Evolutionary conservation across 2,113 vertebrate species (phyloP), one percentile per base, ranked within the genome.

Genomic region (Trochalopteron elliotii): DNA sequence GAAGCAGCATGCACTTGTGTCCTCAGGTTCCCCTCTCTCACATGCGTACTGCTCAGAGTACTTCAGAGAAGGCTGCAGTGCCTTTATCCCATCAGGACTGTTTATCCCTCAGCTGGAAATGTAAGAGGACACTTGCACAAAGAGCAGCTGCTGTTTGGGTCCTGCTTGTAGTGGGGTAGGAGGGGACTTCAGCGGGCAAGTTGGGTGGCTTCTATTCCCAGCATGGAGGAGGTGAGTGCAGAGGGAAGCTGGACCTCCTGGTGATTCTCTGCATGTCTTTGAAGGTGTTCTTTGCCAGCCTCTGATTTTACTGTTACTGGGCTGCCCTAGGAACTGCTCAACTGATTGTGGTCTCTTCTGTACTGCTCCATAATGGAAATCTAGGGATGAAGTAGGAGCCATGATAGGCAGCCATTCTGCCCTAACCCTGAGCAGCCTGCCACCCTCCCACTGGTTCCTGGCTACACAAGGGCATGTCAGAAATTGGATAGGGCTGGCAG

Each of bases 401-500:
- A 33, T 0, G 3, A 80, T 30, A 70, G 79, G 67, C 68, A 77
- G 71, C 0, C 5, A 42, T 55, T 77, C 78, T 86, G 39, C 45
- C 71, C 49, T 44, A 59, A 25, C 71, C 59, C 40, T 53, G 70
- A 37, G 37, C 69, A 87, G 65, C 57, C 53, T 79, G 57, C 42
- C 50, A 76, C 67, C 63, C 72, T 88, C 88, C 68, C 79, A 63
- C 94, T 49, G 60, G 37, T 52, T 91, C 40, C 64, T 88, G 79
- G 40, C 85, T 83, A 31, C 60, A 78, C 56, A 87, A 90, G 55
- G 72, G 60, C 90, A 92, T 57, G 76, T 47, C 52, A 92, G 76
- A 88, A 96, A 96, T 16, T 75, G 60, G 90, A 95, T 39, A 84
- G 72, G 82, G 90, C 65, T 96, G 92, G 68, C 88, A 93, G 71